phyloP scores from a whole-genome alignment of 1,140 invertebrate genomes.

The Nylanderia fulva region DNA sequence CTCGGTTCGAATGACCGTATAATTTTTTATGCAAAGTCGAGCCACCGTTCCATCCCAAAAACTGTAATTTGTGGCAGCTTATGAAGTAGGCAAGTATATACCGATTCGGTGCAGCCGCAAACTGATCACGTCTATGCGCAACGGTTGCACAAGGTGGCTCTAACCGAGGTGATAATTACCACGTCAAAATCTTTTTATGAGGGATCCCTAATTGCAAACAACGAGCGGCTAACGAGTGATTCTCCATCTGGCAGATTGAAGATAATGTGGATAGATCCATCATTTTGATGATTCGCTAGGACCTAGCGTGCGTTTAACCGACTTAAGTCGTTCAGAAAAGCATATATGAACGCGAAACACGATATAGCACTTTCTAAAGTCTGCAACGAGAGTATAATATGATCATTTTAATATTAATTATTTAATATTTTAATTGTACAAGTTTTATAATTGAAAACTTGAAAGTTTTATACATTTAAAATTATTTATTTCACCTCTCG shows the following conservation, averaged over 20 bases:
- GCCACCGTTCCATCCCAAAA: constrained; percentile 70
- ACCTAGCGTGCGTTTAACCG: not conserved
- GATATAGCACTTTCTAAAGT: not conserved
- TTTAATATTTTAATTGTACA: not conserved
- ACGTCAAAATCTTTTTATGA: constrained; percentile 74
- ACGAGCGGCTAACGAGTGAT: constrained; percentile 71
- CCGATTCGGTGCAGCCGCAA: constrained; percentile 65
- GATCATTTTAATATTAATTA: not conserved
- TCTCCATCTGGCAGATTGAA: constrained; percentile 66
- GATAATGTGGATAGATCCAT: constrained; percentile 62
- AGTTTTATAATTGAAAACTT: too few relatives aligned
- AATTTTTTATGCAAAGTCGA: constrained; percentile 76
- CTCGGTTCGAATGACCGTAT: constrained; percentile 58
- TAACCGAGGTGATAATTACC: constrained; percentile 77
- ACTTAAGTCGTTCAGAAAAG: not conserved
- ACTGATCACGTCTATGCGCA: constrained; percentile 33
- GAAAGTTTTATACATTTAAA: not conserved
- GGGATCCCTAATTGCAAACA: constrained; percentile 70
- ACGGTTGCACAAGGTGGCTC: constrained; percentile 55
- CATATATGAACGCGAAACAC: too few relatives aligned
- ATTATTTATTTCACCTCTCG: not conserved
- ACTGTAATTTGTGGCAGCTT: constrained; percentile 75
- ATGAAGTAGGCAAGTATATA: constrained; percentile 51
- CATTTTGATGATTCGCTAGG: constrained; percentile 37
- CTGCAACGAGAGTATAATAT: not conserved